Percentiles rank a stretch among this genome's conserved stretches.
Evolutionary conservation across 2,113 vertebrate species (phyloP).

Genomic region (Agelaius tricolor): DNA sequence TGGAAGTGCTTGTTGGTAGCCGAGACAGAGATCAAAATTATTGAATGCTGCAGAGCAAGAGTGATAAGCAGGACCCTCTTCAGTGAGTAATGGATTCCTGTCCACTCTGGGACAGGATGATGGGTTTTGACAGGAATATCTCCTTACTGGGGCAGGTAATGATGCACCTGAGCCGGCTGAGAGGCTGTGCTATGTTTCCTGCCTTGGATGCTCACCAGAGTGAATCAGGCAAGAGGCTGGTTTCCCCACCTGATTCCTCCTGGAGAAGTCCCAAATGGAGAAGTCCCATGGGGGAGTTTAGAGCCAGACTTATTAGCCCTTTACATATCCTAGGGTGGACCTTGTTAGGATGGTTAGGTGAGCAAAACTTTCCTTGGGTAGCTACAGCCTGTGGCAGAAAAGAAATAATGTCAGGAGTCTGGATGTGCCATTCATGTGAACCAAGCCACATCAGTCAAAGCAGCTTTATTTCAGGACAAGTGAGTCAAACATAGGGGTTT

Average conservation of each 20-base stretch:
- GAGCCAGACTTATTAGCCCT: neutral
- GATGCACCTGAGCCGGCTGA: neutral
- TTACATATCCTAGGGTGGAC: neutral
- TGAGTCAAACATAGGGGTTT: neutral
- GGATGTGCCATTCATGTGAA: neutral
- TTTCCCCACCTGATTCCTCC: neutral
- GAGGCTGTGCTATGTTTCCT: neutral
- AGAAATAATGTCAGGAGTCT: neutral
- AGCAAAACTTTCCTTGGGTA: neutral
- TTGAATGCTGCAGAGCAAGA: neutral
- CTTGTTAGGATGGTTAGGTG: neutral
- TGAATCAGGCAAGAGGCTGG: neutral
- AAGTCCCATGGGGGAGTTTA: neutral
- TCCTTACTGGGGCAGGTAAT: neutral
- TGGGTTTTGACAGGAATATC: neutral
- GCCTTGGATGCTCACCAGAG: accelerated
- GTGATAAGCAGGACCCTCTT: conserved; percentile 27
- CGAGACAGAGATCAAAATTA: conserved; percentile 40
- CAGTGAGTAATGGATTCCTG: neutral
- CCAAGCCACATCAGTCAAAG: neutral
- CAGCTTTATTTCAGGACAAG: neutral
- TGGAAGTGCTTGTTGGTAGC: conserved; percentile 37
- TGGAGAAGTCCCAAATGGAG: neutral
- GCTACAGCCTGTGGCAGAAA: neutral
- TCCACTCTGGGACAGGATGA: neutral